These are phyloP conservation scores for Apus apus DNA, from an alignment of 2,113 vertebrate species.

Conservation along the genomic window DNA sequence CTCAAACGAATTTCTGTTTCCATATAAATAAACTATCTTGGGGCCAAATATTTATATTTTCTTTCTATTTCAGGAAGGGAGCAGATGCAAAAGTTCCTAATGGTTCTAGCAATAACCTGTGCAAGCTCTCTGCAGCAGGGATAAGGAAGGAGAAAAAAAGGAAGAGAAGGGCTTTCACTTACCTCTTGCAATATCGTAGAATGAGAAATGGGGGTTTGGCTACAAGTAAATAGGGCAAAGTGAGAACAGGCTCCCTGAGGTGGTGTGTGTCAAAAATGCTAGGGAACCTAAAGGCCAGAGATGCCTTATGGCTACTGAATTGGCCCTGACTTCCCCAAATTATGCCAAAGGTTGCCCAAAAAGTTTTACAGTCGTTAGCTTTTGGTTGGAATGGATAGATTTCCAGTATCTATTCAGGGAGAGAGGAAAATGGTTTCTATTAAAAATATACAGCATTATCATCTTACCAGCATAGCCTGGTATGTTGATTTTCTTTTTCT, in stretches of 20 bases:
- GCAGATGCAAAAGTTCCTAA: constrained; percentile 20
- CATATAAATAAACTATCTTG: constrained; percentile 31
- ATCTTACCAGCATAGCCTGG: neutral
- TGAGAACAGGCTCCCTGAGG: neutral
- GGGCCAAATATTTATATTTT: constrained; percentile 14
- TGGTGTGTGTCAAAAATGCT: constrained; percentile 28
- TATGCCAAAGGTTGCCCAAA: neutral
- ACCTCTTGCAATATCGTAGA: neutral
- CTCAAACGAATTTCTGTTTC: constrained; percentile 28
- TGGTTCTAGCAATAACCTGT: neutral
- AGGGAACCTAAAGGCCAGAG: constrained; percentile 44
- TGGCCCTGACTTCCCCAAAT: neutral
- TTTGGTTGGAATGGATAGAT: neutral
- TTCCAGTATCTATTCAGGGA: neutral
- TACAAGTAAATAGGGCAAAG: constrained; percentile 5
- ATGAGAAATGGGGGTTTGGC: constrained; percentile 7
- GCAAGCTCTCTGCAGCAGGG: neutral
- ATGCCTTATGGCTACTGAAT: constrained; percentile 36
- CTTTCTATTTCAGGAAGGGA: neutral
- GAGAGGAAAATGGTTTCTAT: neutral
- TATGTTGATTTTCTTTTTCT: neutral
- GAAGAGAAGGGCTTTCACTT: neutral
- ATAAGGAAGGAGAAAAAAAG: neutral
- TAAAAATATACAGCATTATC: neutral
- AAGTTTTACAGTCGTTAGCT: constrained; percentile 37